A percentile compares a stretch with the other conserved stretches of the same genome.
Conservation (phyloP, 2,888 invertebrate species). For the Drosophila greeni region DNA sequence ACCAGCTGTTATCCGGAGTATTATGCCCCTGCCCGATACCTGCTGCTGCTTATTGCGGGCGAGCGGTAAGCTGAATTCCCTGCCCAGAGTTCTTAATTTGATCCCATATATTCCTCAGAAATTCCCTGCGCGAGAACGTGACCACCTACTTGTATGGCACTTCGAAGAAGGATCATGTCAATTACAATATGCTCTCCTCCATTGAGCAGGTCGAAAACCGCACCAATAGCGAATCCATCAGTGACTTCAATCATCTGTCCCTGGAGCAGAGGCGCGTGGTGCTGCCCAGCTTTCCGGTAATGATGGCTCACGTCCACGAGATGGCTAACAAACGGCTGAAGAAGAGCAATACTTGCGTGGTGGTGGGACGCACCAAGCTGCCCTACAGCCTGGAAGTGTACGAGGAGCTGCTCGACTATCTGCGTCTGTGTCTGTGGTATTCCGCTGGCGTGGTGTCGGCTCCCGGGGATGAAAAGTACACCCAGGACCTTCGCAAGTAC, state of each 20-base stretch:
- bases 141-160: constrained; percentile 83
- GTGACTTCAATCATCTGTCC: constrained; percentile 75
- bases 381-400: constrained; percentile 86
- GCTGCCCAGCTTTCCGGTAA: constrained; percentile 86
- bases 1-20: constrained; percentile 89
- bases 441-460: constrained; percentile 82
- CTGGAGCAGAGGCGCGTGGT: constrained; percentile 78
- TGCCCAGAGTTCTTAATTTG: not conserved
- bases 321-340: constrained; percentile 83
- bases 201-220: constrained; percentile 78
- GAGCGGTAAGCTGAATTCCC: constrained; percentile 82
- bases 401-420: constrained; percentile 86
- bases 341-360: constrained; percentile 81
- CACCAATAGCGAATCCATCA: constrained; percentile 59
- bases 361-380: constrained; percentile 84
- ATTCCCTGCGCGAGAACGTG: constrained; percentile 77
- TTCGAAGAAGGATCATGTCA: constrained; percentile 81
- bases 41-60: constrained; percentile 89
- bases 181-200: constrained; percentile 77
- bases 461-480: constrained; percentile 80
- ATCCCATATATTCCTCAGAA: constrained; percentile 49
- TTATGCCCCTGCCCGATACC: constrained; percentile 89
- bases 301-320: constrained; percentile 85
- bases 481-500: constrained; percentile 84
- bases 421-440: constrained; percentile 88